Conservation (phyloP, 2,113 vertebrate genomes). For the Sterna hirundo region DNA sequence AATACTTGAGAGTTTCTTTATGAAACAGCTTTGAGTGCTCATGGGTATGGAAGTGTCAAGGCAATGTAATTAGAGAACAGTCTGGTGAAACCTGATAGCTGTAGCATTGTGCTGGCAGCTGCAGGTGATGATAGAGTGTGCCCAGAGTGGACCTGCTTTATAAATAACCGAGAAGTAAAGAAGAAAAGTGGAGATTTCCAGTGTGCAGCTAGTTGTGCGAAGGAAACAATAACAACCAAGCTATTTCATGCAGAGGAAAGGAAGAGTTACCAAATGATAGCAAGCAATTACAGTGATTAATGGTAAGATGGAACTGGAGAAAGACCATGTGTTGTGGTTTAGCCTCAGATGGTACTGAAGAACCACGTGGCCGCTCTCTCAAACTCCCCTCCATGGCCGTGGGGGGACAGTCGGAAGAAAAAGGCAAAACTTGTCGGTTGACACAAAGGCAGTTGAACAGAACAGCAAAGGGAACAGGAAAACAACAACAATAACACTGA, state of each 20-base stretch:
- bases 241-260: not conserved
- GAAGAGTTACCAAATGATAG: not conserved
- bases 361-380: no score
- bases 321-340: not conserved
- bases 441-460: no score
- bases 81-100: not conserved
- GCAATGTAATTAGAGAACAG: not conserved
- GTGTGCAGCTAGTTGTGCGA: not conserved
- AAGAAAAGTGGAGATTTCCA: not conserved
- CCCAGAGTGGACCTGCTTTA: not conserved
- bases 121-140: not conserved
- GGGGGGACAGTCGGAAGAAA: no score
- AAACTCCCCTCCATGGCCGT: no score
- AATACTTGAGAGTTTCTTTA: not conserved
- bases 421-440: no score
- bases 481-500: no score
- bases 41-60: not conserved
- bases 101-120: not conserved
- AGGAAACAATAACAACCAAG: not conserved
- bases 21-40: not conserved
- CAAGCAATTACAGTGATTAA: not conserved
- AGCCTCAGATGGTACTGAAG: no score
- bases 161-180: not conserved
- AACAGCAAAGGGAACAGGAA: no score
- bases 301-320: not conserved